phyloP scores from a whole-genome alignment of 2,888 invertebrate species.

The Scaptomyza tumidula region DNA sequence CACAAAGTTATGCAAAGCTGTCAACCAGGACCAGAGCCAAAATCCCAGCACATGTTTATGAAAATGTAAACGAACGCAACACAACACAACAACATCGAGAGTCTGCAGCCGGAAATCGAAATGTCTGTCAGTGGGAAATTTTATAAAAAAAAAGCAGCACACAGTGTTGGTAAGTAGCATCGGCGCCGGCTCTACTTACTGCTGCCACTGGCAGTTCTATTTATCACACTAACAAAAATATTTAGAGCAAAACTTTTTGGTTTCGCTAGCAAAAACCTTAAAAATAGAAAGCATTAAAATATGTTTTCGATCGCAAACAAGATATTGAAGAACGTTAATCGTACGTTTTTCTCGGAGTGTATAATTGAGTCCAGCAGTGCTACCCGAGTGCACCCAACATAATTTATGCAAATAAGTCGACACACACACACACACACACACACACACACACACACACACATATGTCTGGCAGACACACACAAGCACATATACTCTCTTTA shows the following conservation, averaged over 20 bases:
- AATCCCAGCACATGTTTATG: slow-evolving; percentile 72
- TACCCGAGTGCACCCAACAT: slow-evolving; percentile 23
- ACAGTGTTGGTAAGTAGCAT: slow-evolving; percentile 41
- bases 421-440: slow-evolving; percentile 45
- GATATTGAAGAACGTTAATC: neutral
- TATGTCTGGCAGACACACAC: slow-evolving; percentile 32
- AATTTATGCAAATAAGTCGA: slow-evolving; percentile 72
- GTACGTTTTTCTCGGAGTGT: neutral
- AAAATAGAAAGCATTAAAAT: too few relatives aligned
- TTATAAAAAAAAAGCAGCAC: slow-evolving; percentile 55
- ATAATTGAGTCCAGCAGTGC: slow-evolving; percentile 9
- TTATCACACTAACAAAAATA: neutral
- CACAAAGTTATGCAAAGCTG: slow-evolving; percentile 66
- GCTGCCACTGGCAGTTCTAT: slow-evolving; percentile 11
- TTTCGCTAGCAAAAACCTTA: too few relatives aligned
- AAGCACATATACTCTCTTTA: slow-evolving; percentile 24
- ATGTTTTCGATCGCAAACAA: neutral
- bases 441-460: slow-evolving; percentile 38
- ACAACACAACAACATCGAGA: slow-evolving; percentile 42
- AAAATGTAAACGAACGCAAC: slow-evolving; percentile 63
- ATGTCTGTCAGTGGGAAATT: slow-evolving; percentile 72
- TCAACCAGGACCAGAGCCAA: slow-evolving; percentile 39
- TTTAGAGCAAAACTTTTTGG: too few relatives aligned
- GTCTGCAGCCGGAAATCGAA: slow-evolving; percentile 72
- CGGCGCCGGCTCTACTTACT: slow-evolving; percentile 19